A percentile compares a stretch with the other conserved stretches of the same genome.
Conservation (phyloP, 2,113 vertebrate genomes). For the Tetraodon nigroviridis region DNA sequence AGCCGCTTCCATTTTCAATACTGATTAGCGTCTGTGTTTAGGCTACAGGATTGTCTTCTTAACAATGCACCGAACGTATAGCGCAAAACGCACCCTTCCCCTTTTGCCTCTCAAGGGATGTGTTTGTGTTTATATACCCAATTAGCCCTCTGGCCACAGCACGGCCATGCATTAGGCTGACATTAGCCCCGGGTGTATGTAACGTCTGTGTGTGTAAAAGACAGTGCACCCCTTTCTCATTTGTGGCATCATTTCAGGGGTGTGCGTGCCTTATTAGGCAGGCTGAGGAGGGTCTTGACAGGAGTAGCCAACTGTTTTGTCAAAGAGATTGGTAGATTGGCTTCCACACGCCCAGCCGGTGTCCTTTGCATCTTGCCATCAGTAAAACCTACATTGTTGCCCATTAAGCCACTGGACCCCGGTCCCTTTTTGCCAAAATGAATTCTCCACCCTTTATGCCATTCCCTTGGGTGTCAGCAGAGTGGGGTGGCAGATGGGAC, state of each 20-base stretch:
- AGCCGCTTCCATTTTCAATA: slow-evolving; percentile 49
- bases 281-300: slow-evolving; percentile 46
- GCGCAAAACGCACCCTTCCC: slow-evolving; percentile 45
- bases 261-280: slow-evolving; percentile 62
- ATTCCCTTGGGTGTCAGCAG: slow-evolving; percentile 77
- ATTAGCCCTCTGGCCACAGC: slow-evolving; percentile 75
- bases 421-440: slow-evolving; percentile 63
- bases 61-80: slow-evolving; percentile 33
- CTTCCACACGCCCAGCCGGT: slow-evolving; percentile 55
- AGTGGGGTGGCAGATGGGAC: slow-evolving; percentile 80
- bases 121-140: slow-evolving; percentile 76
- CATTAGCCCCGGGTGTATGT: slow-evolving; percentile 68
- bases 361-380: slow-evolving; percentile 64
- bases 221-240: slow-evolving; percentile 53
- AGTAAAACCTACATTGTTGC: slow-evolving; percentile 66
- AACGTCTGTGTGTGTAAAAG: slow-evolving; percentile 45
- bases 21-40: slow-evolving; percentile 36
- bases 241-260: slow-evolving; percentile 52
- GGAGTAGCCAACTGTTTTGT: slow-evolving; percentile 58
- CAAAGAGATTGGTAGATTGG: slow-evolving; percentile 65
- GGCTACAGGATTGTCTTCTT: slow-evolving; percentile 28
- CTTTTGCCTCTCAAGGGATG: slow-evolving; percentile 65
- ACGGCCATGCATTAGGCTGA: slow-evolving; percentile 68
- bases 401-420: slow-evolving; percentile 69
- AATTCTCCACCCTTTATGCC: slow-evolving; percentile 64